These are phyloP conservation scores for Lithobates pipiens DNA, from an alignment of 2,797 vertebrate genomes.

Conservation along the genomic window DNA sequence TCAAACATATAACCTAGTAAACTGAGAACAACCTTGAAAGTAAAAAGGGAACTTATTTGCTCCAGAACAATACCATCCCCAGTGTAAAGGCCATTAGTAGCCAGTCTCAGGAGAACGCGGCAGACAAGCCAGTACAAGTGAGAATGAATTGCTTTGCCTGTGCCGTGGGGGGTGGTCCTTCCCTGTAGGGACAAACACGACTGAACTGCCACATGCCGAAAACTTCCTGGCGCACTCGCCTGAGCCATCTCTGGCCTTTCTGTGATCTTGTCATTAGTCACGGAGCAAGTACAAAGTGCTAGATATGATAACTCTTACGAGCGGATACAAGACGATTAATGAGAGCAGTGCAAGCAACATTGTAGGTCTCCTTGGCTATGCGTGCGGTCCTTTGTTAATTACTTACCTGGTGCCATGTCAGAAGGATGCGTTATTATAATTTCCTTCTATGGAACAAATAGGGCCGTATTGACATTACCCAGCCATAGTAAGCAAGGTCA, in stretches of 20 bases:
- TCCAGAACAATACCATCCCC: constrained; percentile 58
- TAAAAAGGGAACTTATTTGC: constrained; percentile 53
- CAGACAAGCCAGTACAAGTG: constrained; percentile 59
- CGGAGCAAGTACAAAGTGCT: constrained; percentile 17
- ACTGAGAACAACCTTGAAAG: constrained; percentile 61
- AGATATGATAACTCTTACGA: constrained; percentile 27
- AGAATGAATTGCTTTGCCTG: constrained; percentile 59
- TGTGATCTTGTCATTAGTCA: constrained; percentile 60
- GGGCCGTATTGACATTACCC: neutral
- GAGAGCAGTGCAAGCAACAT: constrained; percentile 30
- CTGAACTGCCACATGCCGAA: constrained; percentile 28
- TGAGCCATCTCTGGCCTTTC: constrained; percentile 53
- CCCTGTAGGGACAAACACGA: constrained; percentile 51
- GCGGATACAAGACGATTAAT: constrained; percentile 53
- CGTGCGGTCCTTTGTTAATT: constrained; percentile 53
- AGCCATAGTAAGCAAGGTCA: no score
- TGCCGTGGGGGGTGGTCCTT: constrained; percentile 58
- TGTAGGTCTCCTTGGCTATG: constrained; percentile 55
- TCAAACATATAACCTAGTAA: constrained; percentile 23
- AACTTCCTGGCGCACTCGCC: constrained; percentile 40
- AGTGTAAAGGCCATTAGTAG: constrained; percentile 61
- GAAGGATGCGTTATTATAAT: neutral
- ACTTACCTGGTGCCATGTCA: constrained; percentile 55
- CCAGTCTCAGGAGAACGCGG: constrained; percentile 44
- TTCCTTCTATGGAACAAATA: constrained; percentile 20